These are phyloP conservation scores for Pipra filicauda DNA, from an alignment of 2,113 vertebrate species.

Conservation along the genomic window DNA sequence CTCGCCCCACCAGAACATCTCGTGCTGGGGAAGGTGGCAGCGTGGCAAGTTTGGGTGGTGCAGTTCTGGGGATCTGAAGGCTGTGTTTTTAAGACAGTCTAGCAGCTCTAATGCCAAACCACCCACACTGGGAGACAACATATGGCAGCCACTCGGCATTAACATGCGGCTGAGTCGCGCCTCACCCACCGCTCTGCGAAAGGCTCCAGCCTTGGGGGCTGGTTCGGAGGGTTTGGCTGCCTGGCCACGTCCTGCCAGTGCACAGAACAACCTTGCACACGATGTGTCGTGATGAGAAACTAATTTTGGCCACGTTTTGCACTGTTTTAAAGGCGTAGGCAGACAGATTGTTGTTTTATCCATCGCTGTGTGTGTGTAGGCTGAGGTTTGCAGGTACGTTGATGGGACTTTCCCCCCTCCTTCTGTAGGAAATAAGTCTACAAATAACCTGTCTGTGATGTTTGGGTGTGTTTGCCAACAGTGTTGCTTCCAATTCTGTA, in stretches of 20 bases:
- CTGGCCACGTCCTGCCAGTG: accelerated
- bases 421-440: neutral
- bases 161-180: neutral
- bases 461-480: neutral
- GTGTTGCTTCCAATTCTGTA: neutral
- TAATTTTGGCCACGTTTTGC: neutral
- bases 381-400: neutral
- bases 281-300: accelerated
- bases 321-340: neutral
- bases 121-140: conserved; percentile 30
- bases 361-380: accelerated
- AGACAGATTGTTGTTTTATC: accelerated
- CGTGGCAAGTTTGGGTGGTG: neutral
- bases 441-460: accelerated
- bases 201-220: neutral
- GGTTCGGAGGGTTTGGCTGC: neutral
- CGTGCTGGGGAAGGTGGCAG: neutral
- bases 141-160: neutral
- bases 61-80: neutral
- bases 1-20: neutral
- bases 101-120: conserved; percentile 27
- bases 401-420: neutral
- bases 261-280: neutral
- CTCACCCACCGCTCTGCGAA: neutral
- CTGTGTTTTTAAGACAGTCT: conserved; percentile 12